Evolutionary conservation across 1,140 invertebrate species (phyloP).

Genomic region (Phymastichus coffea): DNA sequence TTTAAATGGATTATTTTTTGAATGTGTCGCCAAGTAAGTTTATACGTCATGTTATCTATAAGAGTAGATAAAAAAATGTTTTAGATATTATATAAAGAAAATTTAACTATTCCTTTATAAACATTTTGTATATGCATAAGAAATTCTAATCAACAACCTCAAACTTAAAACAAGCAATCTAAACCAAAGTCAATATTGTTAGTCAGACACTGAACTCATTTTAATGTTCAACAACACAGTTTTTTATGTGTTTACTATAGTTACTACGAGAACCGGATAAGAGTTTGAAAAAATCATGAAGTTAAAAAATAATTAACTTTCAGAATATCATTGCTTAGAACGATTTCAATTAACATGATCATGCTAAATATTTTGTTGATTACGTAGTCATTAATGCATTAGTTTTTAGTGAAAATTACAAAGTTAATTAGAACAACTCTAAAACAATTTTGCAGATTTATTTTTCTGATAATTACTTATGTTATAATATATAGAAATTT

Average conservation of each 20-base stretch:
- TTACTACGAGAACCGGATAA: no score
- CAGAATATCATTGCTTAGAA: not conserved
- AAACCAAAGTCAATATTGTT: no score
- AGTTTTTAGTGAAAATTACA: not conserved
- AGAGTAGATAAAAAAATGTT: not conserved
- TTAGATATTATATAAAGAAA: not conserved
- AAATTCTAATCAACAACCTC: constrained; percentile 1
- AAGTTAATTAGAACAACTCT: constrained; percentile 2
- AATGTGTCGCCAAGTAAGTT: not conserved
- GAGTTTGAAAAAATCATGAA: no score
- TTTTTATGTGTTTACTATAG: no score
- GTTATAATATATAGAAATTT: constrained; percentile 18
- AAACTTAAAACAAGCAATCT: not conserved
- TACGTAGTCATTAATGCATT: not conserved
- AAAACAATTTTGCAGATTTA: constrained; percentile 1
- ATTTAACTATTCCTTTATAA: not conserved
- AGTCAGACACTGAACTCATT: no score
- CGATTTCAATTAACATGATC: constrained; percentile 3
- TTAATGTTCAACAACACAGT: no score
- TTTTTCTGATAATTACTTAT: constrained; percentile 3
- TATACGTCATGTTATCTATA: not conserved
- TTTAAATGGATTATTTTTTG: constrained; percentile 12
- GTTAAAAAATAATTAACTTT: no score
- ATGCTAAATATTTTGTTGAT: not conserved
- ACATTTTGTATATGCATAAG: not conserved